These are phyloP conservation scores for Beris chalybata DNA, from an alignment of 2,888 invertebrate species.

Conservation along the genomic window DNA sequence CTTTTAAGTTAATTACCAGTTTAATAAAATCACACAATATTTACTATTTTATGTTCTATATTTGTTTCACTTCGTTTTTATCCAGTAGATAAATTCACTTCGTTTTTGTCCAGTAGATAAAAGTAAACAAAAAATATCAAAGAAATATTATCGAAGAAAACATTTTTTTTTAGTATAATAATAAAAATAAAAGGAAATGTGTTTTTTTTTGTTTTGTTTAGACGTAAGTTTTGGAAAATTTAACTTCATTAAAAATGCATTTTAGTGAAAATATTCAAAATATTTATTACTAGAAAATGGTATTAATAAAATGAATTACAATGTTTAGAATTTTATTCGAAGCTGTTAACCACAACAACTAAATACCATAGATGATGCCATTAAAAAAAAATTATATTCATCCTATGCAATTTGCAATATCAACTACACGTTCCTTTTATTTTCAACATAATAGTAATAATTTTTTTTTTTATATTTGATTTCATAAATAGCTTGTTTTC, in stretches of 20 bases:
- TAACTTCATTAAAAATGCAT: no score
- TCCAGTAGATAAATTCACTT: no score
- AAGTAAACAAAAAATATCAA: no score
- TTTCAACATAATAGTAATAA: constrained; percentile 10
- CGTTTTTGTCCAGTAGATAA: no score
- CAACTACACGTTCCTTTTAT: constrained; percentile 28
- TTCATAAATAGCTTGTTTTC: constrained; percentile 2
- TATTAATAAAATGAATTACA: neutral
- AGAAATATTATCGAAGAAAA: neutral
- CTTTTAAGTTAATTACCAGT: no score
- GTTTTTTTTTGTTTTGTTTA: neutral
- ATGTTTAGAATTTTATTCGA: neutral
- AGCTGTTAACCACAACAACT: no score
- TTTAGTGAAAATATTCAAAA: neutral
- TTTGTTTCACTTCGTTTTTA: no score
- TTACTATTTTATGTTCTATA: no score
- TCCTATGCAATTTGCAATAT: constrained; percentile 29
- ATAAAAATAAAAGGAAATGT: neutral
- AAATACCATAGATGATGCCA: constrained; percentile 20
- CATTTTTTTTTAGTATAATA: neutral
- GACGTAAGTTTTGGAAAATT: no score
- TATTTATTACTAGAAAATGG: neutral
- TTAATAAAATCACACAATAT: no score
- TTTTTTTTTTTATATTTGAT: constrained; percentile 1
- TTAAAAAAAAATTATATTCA: neutral